Percentiles rank a stretch among this genome's conserved stretches.
phyloP scores from a whole-genome alignment of 2,797 vertebrate genomes.

The Monodelphis domestica region DNA sequence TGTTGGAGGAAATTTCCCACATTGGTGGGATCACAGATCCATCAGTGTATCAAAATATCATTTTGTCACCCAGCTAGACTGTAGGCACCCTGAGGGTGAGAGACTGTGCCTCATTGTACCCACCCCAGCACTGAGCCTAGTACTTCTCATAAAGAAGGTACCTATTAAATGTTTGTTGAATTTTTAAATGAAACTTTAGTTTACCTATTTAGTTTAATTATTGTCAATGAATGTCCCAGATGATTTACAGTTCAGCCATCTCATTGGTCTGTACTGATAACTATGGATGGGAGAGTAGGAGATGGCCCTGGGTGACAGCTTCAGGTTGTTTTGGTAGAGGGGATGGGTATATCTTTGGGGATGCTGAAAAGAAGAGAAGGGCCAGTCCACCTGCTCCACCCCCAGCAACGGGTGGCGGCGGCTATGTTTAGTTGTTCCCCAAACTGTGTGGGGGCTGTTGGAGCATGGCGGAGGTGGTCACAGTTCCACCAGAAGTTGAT shows the following conservation, averaged over 20 bases:
- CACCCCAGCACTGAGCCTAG: not conserved
- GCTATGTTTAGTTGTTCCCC: constrained; percentile 19
- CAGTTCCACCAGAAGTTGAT: not conserved
- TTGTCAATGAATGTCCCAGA: not conserved
- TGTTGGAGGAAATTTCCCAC: not conserved
- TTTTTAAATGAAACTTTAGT: not conserved
- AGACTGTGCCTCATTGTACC: not conserved
- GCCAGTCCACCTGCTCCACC: not conserved
- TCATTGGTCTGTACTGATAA: not conserved
- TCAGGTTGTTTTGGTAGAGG: not conserved
- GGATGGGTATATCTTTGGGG: not conserved
- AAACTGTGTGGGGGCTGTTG: not conserved
- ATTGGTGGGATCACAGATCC: not conserved
- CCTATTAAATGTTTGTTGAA: not conserved
- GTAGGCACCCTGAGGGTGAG: not conserved
- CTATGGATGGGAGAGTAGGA: not conserved
- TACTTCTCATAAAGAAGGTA: not conserved
- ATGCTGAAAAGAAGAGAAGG: not conserved
- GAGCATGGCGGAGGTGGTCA: not conserved
- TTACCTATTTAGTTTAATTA: not conserved
- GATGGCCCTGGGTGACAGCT: not conserved
- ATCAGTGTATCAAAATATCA: not conserved
- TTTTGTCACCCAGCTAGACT: not conserved
- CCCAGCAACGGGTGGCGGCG: not conserved
- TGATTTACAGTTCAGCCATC: not conserved